These are phyloP conservation scores for Babyrousa celebensis DNA, from an alignment of 2,797 vertebrate species.

Conservation along the genomic window DNA sequence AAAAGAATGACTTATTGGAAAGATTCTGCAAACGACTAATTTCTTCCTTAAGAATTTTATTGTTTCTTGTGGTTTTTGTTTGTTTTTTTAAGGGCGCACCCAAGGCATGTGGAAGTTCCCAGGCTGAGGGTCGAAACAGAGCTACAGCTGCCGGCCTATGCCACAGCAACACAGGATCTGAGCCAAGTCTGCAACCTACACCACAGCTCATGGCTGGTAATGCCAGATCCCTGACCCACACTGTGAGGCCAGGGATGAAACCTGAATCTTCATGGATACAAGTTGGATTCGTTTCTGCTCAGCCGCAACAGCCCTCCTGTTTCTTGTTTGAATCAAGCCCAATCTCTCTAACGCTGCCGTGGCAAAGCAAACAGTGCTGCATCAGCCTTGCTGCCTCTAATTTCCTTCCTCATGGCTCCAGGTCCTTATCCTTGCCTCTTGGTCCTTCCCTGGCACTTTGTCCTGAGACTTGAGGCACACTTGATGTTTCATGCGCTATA, in stretches of 20 bases:
- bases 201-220: too few relatives aligned
- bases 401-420: not conserved
- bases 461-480: not conserved
- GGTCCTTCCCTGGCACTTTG: not conserved
- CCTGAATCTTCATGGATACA: too few relatives aligned
- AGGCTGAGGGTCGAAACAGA: too few relatives aligned
- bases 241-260: too few relatives aligned
- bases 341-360: not conserved
- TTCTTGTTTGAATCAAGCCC: not conserved
- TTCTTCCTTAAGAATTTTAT: not conserved
- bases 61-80: not conserved
- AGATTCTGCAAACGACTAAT: not conserved
- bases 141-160: too few relatives aligned
- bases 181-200: too few relatives aligned
- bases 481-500: not conserved
- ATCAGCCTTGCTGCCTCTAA: not conserved
- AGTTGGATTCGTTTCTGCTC: too few relatives aligned
- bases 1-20: not conserved
- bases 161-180: too few relatives aligned
- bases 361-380: rapidly evolving
- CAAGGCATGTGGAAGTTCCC: too few relatives aligned
- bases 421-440: not conserved
- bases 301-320: not conserved
- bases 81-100: too few relatives aligned
- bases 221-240: too few relatives aligned